phyloP scores from a whole-genome alignment of 2,113 vertebrate genomes.

The Oryzias curvinotus region DNA sequence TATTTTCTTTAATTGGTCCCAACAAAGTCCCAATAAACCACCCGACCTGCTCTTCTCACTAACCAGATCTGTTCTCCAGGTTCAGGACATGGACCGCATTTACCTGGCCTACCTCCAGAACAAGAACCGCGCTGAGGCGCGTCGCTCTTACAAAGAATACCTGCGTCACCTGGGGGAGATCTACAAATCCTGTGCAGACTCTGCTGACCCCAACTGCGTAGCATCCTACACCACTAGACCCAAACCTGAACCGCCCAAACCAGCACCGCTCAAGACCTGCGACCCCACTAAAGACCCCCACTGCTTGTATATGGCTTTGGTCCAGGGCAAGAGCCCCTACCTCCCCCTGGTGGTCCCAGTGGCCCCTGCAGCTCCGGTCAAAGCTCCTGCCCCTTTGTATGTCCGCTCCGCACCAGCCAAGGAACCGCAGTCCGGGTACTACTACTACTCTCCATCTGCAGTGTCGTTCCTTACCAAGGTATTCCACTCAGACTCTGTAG shows the following conservation, averaged over 20 bases:
- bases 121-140: constrained; percentile 79
- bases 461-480: constrained; percentile 72
- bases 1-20: no score
- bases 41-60: not conserved
- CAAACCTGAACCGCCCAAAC: constrained; percentile 65
- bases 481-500: not conserved
- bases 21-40: no score
- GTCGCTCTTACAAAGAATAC: constrained; percentile 76
- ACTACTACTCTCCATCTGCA: constrained; percentile 64
- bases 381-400: constrained; percentile 63
- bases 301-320: constrained; percentile 68
- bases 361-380: constrained; percentile 51
- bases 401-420: constrained; percentile 56
- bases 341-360: constrained; percentile 59
- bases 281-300: constrained; percentile 78
- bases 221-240: constrained; percentile 63
- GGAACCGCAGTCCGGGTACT: constrained; percentile 58
- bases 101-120: constrained; percentile 81
- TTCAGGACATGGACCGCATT: constrained; percentile 79
- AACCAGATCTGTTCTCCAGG: constrained; percentile 42
- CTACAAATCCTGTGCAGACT: constrained; percentile 78
- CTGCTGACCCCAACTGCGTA: constrained; percentile 75
- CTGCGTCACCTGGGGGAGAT: constrained; percentile 76
- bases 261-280: constrained; percentile 74
- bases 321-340: constrained; percentile 70